phyloP scores from a whole-genome alignment of 92 coral and sea anemone species.

The Phenganax subtilis region DNA sequence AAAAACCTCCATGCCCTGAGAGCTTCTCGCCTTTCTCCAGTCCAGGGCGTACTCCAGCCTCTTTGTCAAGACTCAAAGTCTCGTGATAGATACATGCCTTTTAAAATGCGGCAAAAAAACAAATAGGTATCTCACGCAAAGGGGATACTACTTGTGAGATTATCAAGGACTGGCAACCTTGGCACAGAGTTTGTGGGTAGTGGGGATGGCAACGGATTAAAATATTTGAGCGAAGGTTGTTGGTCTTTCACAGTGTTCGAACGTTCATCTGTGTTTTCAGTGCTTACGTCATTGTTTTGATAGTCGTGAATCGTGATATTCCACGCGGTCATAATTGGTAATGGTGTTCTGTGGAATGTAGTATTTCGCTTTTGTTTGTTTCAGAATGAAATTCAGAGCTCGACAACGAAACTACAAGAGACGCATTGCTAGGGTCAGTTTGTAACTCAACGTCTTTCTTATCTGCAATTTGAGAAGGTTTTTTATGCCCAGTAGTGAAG shows the following conservation, averaged over 20 bases:
- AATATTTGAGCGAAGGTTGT: background rate
- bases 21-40: no score
- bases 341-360: background rate
- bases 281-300: background rate
- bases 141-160: background rate
- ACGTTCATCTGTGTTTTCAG: background rate
- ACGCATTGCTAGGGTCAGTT: background rate
- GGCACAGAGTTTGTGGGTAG: conserved; percentile 23
- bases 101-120: background rate
- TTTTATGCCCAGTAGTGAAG: conserved; percentile 77
- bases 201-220: background rate
- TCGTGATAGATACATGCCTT: background rate
- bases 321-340: background rate
- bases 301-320: background rate
- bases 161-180: conserved; percentile 3
- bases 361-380: background rate
- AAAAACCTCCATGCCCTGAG: no score
- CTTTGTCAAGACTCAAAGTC: no score
- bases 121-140: background rate
- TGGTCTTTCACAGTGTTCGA: background rate
- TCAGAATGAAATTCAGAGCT: background rate
- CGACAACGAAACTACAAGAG: background rate
- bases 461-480: conserved; percentile 41
- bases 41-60: no score
- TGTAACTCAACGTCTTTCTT: conserved; percentile 13